Percentiles rank a stretch among this genome's conserved stretches.
Evolutionary conservation across 2,797 vertebrate species (phyloP).

Genomic region (Chaetodon trifasciatus): DNA sequence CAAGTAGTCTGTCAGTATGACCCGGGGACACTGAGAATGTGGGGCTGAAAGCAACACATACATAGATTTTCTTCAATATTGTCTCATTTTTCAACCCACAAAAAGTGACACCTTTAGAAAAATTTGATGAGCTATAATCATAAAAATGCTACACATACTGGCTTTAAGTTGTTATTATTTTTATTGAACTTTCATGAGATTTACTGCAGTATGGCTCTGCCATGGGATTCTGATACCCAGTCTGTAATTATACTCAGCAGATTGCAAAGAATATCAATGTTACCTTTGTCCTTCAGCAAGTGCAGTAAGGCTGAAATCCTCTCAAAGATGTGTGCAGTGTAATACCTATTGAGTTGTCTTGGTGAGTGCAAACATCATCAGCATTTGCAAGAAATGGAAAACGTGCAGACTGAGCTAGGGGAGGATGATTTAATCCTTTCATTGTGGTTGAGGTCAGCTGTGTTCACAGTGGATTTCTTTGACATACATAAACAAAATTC

Average conservation of each 20-base stretch:
- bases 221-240: slow-evolving; percentile 2
- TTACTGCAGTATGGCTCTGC: slow-evolving; percentile 14
- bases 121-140: neutral
- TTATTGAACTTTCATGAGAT: slow-evolving; percentile 19
- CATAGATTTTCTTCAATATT: neutral
- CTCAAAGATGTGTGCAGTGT: slow-evolving; percentile 2
- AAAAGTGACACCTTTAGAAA: neutral
- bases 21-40: too few relatives aligned
- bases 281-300: slow-evolving; percentile 36
- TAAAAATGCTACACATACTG: neutral
- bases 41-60: neutral
- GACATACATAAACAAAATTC: slow-evolving; percentile 3
- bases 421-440: slow-evolving; percentile 24
- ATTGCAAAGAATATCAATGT: slow-evolving; percentile 33
- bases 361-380: slow-evolving; percentile 35
- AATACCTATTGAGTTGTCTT: slow-evolving; percentile 29
- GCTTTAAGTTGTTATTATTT: slow-evolving; percentile 24
- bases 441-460: slow-evolving; percentile 6
- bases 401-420: slow-evolving; percentile 5
- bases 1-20: neutral
- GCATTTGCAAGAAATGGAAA: slow-evolving; percentile 30
- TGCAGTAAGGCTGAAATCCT: neutral
- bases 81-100: neutral
- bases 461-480: neutral
- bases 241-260: slow-evolving; percentile 31